Conservation (phyloP, 2,113 vertebrate genomes). For the Dermatemys mawii region DNA sequence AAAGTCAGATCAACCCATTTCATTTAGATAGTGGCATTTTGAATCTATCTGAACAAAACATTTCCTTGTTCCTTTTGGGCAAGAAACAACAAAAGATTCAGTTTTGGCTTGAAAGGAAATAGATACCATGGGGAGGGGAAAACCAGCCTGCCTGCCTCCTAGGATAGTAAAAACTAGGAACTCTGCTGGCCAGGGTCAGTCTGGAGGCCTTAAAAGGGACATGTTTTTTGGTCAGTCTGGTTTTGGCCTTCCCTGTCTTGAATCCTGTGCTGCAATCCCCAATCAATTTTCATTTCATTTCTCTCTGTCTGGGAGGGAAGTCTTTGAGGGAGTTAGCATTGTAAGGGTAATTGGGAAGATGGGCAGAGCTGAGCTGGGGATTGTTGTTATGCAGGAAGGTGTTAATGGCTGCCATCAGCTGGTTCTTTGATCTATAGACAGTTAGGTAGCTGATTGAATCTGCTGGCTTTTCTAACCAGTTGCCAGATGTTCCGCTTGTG, state of each 20-base stretch:
- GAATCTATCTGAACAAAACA: not conserved
- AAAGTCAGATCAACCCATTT: not conserved
- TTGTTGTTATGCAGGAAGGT: not conserved
- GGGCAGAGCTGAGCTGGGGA: not conserved
- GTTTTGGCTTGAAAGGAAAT: not conserved
- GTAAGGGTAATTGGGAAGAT: not conserved
- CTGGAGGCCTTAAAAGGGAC: not conserved
- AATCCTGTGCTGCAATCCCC: not conserved
- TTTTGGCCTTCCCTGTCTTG: not conserved
- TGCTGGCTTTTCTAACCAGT: not conserved
- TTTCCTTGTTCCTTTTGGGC: not conserved
- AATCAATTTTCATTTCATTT: not conserved
- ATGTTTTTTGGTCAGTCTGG: not conserved
- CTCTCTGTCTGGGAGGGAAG: not conserved
- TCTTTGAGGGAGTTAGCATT: not conserved
- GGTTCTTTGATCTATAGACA: not conserved
- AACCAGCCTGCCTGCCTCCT: not conserved
- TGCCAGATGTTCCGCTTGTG: not conserved
- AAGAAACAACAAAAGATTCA: not conserved
- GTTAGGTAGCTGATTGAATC: not conserved
- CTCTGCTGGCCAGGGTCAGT: not conserved
- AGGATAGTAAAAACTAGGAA: not conserved
- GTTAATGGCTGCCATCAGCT: not conserved
- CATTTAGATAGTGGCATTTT: not conserved
- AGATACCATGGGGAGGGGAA: not conserved